Conservation (phyloP, 2,797 vertebrate genomes). For the Nannoperca australis region DNA sequence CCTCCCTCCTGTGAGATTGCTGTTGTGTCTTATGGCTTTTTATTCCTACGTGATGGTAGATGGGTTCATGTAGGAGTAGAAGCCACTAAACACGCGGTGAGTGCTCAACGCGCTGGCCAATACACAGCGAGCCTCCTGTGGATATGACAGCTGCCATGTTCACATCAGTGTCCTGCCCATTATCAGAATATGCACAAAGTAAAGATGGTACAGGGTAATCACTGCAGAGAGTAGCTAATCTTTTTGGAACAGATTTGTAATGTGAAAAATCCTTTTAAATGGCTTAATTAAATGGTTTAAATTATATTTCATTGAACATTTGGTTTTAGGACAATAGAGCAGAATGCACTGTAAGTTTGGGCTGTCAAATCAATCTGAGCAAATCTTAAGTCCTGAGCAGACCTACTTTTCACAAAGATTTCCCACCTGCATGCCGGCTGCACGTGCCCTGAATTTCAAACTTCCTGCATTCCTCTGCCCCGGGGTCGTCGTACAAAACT, state of each 20-base stretch:
- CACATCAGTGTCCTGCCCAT: slow-evolving; percentile 55
- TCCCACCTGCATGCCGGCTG: slow-evolving; percentile 61
- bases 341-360: slow-evolving; percentile 20
- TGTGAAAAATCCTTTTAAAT: slow-evolving; percentile 24
- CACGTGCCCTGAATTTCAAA: slow-evolving; percentile 67
- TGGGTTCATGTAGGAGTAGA: slow-evolving; percentile 99
- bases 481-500: slow-evolving; percentile 34
- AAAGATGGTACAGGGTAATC: slow-evolving; percentile 38
- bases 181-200: slow-evolving; percentile 48
- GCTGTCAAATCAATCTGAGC: slow-evolving; percentile 39
- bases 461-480: slow-evolving; percentile 51
- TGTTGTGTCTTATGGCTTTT: slow-evolving; percentile 99
- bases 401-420: slow-evolving; percentile 58
- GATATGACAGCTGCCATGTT: slow-evolving; percentile 73
- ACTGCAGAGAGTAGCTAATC: slow-evolving; percentile 11
- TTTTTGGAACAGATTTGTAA: slow-evolving; percentile 27
- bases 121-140: slow-evolving; percentile 67
- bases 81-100: slow-evolving; percentile 99
- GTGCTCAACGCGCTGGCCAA: slow-evolving; percentile 78
- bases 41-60: slow-evolving; percentile 99
- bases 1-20: slow-evolving; percentile 84
- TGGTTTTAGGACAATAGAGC: slow-evolving; percentile 23
- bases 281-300: slow-evolving; percentile 22
- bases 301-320: slow-evolving; percentile 14
- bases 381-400: slow-evolving; percentile 35